Evolutionary conservation across 2,888 invertebrate species (phyloP).

Genomic region (Xestia rhomboidea): DNA sequence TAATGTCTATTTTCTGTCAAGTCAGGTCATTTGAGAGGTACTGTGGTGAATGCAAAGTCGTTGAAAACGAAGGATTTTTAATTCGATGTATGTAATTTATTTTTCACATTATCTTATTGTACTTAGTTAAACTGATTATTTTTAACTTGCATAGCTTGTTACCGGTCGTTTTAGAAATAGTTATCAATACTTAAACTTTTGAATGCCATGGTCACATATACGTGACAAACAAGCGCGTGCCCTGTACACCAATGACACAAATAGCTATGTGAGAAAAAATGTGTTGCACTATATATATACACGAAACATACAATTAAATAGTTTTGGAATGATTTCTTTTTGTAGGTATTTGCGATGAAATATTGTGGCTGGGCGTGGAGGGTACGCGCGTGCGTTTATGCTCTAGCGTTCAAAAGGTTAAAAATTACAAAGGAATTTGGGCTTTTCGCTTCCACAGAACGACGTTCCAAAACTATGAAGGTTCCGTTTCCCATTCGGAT

Average conservation of each 20-base stretch:
- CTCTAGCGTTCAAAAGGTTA: too few relatives aligned
- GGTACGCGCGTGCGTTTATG: too few relatives aligned
- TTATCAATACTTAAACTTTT: background rate
- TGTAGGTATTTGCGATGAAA: too few relatives aligned
- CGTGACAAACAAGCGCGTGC: too few relatives aligned
- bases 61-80: slow-evolving; percentile 28
- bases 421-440: background rate
- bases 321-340: too few relatives aligned
- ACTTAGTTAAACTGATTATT: slow-evolving; percentile 10
- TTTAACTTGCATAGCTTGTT: background rate
- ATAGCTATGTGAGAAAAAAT: too few relatives aligned
- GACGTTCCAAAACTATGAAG: too few relatives aligned
- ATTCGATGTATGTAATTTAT: slow-evolving; percentile 48
- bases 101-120: background rate
- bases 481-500: background rate
- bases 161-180: slow-evolving; percentile 22
- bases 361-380: too few relatives aligned
- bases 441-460: background rate
- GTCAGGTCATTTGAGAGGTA: slow-evolving; percentile 57
- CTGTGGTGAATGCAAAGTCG: slow-evolving; percentile 62
- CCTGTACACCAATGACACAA: too few relatives aligned
- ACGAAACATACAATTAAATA: too few relatives aligned
- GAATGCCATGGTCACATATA: too few relatives aligned
- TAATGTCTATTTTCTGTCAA: slow-evolving; percentile 46
- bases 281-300: too few relatives aligned